phyloP scores from a whole-genome alignment of 1,140 invertebrate genomes.

The Daktulosphaira vitifoliae region DNA sequence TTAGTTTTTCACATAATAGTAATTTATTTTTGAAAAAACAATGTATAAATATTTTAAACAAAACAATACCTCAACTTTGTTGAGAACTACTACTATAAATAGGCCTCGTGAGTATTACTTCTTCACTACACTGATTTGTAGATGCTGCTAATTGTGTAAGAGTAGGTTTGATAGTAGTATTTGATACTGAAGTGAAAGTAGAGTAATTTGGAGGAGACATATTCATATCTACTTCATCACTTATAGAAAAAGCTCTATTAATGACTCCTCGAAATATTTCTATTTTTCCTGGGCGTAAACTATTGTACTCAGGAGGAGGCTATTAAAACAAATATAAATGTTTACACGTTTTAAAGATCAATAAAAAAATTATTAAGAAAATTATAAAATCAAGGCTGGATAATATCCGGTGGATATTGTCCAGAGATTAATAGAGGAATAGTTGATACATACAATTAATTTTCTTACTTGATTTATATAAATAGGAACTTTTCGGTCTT shows the following conservation, averaged over 20 bases:
- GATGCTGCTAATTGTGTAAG: too few species aligned
- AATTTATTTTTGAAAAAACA: too few species aligned
- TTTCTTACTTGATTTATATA: background rate
- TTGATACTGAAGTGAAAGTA: conserved; percentile 12
- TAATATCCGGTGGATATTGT: too few species aligned
- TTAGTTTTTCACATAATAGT: too few species aligned
- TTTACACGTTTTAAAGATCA: too few species aligned
- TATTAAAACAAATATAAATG: background rate
- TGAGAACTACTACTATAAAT: background rate
- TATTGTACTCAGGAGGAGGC: conserved; percentile 11
- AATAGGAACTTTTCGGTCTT: conserved; percentile 27
- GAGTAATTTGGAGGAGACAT: conserved; percentile 15
- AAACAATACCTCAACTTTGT: too few species aligned
- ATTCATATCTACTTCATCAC: conserved; percentile 16
- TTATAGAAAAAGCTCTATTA: conserved; percentile 1
- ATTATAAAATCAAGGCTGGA: too few species aligned
- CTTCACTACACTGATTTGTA: background rate
- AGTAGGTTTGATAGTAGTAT: background rate
- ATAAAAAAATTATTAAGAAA: too few species aligned
- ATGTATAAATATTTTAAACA: too few species aligned
- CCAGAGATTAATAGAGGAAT: too few species aligned
- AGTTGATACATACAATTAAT: too few species aligned
- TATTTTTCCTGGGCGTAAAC: background rate
- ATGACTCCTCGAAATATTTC: background rate
- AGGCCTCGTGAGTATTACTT: conserved; percentile 3